Evolutionary conservation across 2,113 vertebrate species (phyloP).

Genomic region (human): DNA sequence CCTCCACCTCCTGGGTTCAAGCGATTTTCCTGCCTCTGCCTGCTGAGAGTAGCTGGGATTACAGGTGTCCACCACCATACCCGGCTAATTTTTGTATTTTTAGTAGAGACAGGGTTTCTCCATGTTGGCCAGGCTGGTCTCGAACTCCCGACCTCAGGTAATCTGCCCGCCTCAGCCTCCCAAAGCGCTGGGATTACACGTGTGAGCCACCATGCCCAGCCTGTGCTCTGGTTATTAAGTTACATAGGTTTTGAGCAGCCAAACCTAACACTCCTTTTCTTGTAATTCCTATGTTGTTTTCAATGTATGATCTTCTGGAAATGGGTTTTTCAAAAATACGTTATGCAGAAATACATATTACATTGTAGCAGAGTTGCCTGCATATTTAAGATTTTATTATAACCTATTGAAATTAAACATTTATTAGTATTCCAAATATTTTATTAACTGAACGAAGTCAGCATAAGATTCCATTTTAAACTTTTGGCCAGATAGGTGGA

Average conservation of each 20-base stretch:
- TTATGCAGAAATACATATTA: neutral
- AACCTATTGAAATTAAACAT: constrained; percentile 4
- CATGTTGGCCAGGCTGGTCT: no score
- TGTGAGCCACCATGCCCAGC: no score
- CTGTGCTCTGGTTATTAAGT: constrained; percentile 11
- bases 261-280: neutral
- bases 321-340: neutral
- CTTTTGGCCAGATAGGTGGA: constrained; percentile 15
- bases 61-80: no score
- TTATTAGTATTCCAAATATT: constrained; percentile 17
- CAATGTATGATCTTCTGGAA: neutral
- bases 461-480: neutral
- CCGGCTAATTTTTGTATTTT: no score
- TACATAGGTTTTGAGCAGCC: neutral
- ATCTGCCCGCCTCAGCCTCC: no score
- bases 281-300: neutral
- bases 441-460: constrained; percentile 43
- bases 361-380: neutral
- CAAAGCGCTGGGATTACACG: no score
- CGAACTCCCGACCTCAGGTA: no score
- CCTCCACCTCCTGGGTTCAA: no score
- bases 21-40: no score
- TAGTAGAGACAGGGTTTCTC: no score
- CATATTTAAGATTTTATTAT: constrained; percentile 37
- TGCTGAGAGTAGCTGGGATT: no score